Evolutionary conservation across 1,140 invertebrate species (phyloP), one percentile per base, ranked within the genome.

Genomic region (Holotrichia oblita): DNA sequence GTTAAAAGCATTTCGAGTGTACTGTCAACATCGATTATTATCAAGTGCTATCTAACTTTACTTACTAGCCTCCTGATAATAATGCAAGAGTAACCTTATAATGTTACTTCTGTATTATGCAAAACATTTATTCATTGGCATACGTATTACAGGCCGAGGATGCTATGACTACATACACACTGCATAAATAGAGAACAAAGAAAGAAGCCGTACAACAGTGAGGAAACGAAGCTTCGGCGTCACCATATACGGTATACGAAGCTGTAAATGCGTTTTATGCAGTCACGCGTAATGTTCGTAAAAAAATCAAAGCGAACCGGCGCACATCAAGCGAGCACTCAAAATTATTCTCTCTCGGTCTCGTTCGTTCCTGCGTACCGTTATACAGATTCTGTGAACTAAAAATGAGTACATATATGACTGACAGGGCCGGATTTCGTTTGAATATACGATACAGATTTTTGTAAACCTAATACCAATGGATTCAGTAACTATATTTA

Each of bases 111-210:
- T 48, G 44, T 48, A 48, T 48, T 17, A 22, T 22, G 20, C 20
- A 64, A 64, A 64, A 0, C 17, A 64, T 64, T 22, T 64, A 9
- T 64, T 24, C 20, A 20, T 22, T 64, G 10, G 17, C 59, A 17
- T 64, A 64, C 44, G 44, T 64, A 64, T 64, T 64, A 64, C 59
- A 64, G 8, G 72, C 61, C 7, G 42, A 81, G 80, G 81, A 81
- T 64, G 59, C 9, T 17, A 22, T 9, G 59, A 48, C 44, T 64
- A 64, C 3, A 64, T 20, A 34, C 27, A 34, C 17, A 22, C 14
- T 22, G 22, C n/a, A 64, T 48, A 64, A 10, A 24, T 22, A 24
- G 44, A 8, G 44, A 48, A 48, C 59, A 17, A 20, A 64, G 14
- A 64, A 10, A 64, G 17, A 24, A 24, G 59, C 4, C 12, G 9